Conservation (phyloP, 2,888 invertebrate species). For the Torymus aiolomorphi region DNA sequence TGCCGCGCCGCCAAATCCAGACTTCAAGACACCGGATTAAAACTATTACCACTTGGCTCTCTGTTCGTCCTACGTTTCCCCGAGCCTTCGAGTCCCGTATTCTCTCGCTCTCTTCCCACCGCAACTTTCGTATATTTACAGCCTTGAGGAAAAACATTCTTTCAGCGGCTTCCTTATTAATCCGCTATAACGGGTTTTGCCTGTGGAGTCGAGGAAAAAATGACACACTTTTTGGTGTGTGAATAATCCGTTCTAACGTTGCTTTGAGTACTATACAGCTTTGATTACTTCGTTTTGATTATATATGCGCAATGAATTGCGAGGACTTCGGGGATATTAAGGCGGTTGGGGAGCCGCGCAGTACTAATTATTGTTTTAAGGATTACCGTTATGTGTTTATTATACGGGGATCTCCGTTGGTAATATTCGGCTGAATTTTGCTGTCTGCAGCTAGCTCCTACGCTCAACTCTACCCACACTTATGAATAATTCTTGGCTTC, state of each 20-base stretch:
- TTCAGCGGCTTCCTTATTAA: too few relatives aligned
- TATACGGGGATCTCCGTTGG: conserved; percentile 65
- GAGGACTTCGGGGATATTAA: background rate
- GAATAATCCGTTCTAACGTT: background rate
- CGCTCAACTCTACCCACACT: conserved; percentile 65
- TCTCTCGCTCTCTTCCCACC: background rate
- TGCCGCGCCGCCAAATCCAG: conserved; percentile 73
- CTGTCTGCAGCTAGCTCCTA: conserved; percentile 59
- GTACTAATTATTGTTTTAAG: conserved; percentile 75
- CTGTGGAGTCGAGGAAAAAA: too few relatives aligned
- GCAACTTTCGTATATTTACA: background rate
- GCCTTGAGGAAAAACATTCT: background rate
- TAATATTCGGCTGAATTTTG: conserved; percentile 72
- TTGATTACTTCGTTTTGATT: conserved; percentile 52
- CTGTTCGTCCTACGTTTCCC: conserved; percentile 48
- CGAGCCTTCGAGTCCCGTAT: background rate
- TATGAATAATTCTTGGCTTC: conserved; percentile 73
- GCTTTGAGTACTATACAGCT: background rate
- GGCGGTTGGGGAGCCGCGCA: conserved; percentile 2
- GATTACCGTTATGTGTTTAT: conserved; percentile 76
- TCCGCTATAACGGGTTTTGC: too few relatives aligned
- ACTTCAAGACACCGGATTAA: conserved; percentile 76
- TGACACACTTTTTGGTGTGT: background rate
- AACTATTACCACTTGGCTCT: conserved; percentile 72
- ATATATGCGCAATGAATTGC: conserved; percentile 30